Evolutionary conservation across 2,888 invertebrate genomes (phyloP).

Genomic region (Crocallis elinguaria): DNA sequence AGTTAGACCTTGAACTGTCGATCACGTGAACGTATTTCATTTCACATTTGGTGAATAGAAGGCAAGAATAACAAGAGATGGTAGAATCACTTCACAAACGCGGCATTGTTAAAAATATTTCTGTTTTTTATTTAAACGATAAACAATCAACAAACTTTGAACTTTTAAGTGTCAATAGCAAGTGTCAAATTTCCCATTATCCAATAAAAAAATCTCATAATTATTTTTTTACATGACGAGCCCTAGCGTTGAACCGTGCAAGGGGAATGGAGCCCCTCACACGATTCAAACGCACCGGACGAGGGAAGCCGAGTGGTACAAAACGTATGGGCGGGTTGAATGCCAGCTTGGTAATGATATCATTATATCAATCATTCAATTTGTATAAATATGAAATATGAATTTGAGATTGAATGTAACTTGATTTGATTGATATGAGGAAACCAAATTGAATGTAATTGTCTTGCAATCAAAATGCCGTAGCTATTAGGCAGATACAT

Average conservation of each 20-base stretch:
- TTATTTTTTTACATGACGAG: conserved; percentile 28
- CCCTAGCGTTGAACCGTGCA: conserved; percentile 43
- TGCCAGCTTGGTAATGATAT: conserved; percentile 66
- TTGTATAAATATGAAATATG: conserved; percentile 29
- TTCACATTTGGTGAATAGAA: too few relatives aligned
- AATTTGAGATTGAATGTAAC: conserved; percentile 21
- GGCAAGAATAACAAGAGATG: too few relatives aligned
- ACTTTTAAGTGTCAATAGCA: neutral
- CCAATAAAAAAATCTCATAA: conserved; percentile 27
- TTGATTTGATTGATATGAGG: conserved; percentile 16
- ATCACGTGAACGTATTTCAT: too few relatives aligned
- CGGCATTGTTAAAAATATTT: too few relatives aligned
- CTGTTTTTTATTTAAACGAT: too few relatives aligned
- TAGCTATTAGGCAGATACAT: neutral
- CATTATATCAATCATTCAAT: conserved; percentile 58
- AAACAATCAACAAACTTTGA: neutral
- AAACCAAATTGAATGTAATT: conserved; percentile 14
- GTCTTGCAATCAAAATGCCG: conserved; percentile 9
- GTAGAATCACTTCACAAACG: too few relatives aligned
- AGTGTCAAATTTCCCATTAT: conserved; percentile 16
- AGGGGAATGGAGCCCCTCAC: conserved; percentile 6
- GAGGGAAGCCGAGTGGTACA: conserved; percentile 68
- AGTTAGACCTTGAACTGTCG: too few relatives aligned
- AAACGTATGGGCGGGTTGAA: conserved; percentile 77
- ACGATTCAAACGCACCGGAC: conserved; percentile 53